These are phyloP conservation scores for Andrena flavipes DNA, from an alignment of 2,888 invertebrate species.

Conservation along the genomic window DNA sequence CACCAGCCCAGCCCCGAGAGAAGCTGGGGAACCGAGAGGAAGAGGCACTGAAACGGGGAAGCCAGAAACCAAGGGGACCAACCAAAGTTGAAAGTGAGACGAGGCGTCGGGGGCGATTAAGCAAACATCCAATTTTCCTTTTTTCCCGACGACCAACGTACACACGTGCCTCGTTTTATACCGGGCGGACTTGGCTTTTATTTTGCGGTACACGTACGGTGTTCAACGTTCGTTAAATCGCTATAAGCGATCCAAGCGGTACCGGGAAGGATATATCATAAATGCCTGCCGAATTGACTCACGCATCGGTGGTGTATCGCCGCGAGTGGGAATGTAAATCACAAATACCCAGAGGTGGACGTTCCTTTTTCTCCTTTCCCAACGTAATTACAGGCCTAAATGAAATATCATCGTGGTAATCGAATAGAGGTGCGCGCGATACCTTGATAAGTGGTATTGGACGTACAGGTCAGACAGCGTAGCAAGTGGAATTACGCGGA, in stretches of 20 bases:
- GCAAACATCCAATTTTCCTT: slow-evolving; percentile 71
- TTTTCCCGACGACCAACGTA: slow-evolving; percentile 37
- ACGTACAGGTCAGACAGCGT: background rate
- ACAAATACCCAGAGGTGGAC: slow-evolving; percentile 19
- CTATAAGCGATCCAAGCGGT: slow-evolving; percentile 50
- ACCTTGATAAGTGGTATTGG: slow-evolving; percentile 16
- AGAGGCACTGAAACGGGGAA: slow-evolving; percentile 35
- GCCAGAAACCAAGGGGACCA: slow-evolving; percentile 39
- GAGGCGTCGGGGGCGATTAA: slow-evolving; percentile 69
- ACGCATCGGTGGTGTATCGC: slow-evolving; percentile 22
- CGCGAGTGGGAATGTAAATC: slow-evolving; percentile 49
- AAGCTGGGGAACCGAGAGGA: slow-evolving; percentile 25
- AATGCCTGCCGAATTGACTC: slow-evolving; percentile 57
- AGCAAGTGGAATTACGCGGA: too few species aligned
- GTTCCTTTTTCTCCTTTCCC: slow-evolving; percentile 18
- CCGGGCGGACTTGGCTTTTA: slow-evolving; percentile 60
- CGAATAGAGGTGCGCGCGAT: slow-evolving; percentile 28
- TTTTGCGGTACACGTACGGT: slow-evolving; percentile 60
- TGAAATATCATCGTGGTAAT: slow-evolving; percentile 48
- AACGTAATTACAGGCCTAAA: slow-evolving; percentile 42
- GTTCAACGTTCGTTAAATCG: slow-evolving; percentile 64
- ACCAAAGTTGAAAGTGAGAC: slow-evolving; percentile 59
- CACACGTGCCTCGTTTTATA: slow-evolving; percentile 57
- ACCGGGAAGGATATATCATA: slow-evolving; percentile 40
- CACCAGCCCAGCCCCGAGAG: slow-evolving; percentile 30